phyloP scores from a whole-genome alignment of 2,888 invertebrate species.

The Allolobophora icterica region DNA sequence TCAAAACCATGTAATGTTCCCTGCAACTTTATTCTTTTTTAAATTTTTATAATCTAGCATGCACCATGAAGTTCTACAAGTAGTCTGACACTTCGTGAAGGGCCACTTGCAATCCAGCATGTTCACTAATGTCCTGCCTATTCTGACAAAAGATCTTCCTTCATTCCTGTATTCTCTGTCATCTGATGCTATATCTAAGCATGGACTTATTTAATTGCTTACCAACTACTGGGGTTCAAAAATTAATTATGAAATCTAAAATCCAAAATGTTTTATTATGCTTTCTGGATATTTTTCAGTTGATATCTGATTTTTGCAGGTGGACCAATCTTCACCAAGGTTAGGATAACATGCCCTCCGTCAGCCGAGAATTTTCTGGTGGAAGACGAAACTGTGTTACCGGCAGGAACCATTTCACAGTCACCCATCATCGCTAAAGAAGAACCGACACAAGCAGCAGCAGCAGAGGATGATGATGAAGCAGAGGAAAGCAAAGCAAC shows the following conservation, averaged over 20 bases:
- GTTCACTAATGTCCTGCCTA: too few relatives aligned
- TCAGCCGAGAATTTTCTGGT: slow-evolving; percentile 55
- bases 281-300: background rate
- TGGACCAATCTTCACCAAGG: slow-evolving; percentile 52
- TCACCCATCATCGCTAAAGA: background rate
- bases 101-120: too few relatives aligned
- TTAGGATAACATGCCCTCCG: slow-evolving; percentile 55
- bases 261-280: background rate
- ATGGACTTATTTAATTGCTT: too few relatives aligned
- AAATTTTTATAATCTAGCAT: too few relatives aligned
- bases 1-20: background rate
- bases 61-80: too few relatives aligned
- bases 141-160: too few relatives aligned
- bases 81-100: too few relatives aligned
- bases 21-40: too few relatives aligned
- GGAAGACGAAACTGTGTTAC: slow-evolving; percentile 38
- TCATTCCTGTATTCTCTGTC: too few relatives aligned
- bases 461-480: background rate
- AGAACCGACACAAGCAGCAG: background rate
- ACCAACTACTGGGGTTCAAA: too few relatives aligned
- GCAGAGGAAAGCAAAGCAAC: slow-evolving; percentile 7
- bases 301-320: slow-evolving; percentile 28
- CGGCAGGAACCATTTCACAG: slow-evolving; percentile 18
- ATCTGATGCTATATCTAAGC: too few relatives aligned
- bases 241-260: background rate